Evolutionary conservation across 1,140 invertebrate species (phyloP).

Genomic region (Apocrypta bakeri): DNA sequence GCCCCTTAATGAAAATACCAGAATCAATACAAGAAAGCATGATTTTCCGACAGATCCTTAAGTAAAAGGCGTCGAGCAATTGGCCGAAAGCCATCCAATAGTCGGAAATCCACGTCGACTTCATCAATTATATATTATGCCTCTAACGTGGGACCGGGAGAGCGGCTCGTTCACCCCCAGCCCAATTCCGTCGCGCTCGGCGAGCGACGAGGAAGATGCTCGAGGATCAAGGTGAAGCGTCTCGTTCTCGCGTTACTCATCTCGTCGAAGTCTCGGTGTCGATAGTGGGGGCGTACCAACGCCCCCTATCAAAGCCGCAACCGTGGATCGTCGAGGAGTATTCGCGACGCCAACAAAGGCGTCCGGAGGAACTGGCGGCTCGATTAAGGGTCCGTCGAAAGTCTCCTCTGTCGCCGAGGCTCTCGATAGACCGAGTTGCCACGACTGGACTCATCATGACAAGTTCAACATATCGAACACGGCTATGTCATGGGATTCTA

Average conservation of each 20-base stretch:
- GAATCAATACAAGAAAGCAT: too few relatives aligned
- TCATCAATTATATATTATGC: not conserved
- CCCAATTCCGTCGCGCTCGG: not conserved
- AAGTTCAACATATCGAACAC: constrained; percentile 55
- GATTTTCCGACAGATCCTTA: too few relatives aligned
- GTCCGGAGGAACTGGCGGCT: constrained; percentile 20
- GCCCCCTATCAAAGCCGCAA: not conserved
- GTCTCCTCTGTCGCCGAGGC: constrained; percentile 48
- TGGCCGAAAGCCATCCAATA: not conserved
- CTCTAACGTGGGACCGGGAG: constrained; percentile 33
- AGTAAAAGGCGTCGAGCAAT: too few relatives aligned
- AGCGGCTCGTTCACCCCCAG: not conserved
- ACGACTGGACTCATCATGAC: constrained; percentile 49
- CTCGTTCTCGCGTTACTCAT: not conserved
- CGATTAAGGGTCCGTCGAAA: constrained; percentile 46
- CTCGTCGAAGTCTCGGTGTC: not conserved
- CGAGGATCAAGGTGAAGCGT: constrained; percentile 40
- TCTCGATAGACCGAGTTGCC: constrained; percentile 39
- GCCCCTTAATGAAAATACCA: not conserved
- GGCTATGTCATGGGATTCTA: constrained; percentile 75
- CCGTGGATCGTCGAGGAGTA: constrained; percentile 31
- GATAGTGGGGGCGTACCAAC: not conserved
- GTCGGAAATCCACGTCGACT: not conserved
- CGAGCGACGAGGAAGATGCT: constrained; percentile 54
- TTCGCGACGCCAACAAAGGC: constrained; percentile 46